Evolutionary conservation across 2,113 vertebrate species (phyloP).

Genomic region (Clinocottus analis): DNA sequence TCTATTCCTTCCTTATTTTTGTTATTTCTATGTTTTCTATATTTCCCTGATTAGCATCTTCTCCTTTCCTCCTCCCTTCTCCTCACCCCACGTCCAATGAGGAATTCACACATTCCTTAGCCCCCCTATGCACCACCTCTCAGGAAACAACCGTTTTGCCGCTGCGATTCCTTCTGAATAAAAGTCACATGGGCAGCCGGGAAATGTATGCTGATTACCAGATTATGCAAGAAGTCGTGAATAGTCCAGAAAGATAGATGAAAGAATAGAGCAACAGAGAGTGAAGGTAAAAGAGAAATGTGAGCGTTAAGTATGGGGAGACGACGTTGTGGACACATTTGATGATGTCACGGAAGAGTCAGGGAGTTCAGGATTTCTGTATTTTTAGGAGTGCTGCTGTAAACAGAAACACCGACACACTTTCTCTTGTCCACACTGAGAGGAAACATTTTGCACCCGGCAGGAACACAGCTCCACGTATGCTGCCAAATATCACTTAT

Average conservation of each 20-base stretch:
- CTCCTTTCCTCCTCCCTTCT: slow-evolving; percentile 4
- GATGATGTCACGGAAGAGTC: slow-evolving; percentile 70
- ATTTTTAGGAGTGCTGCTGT: slow-evolving; percentile 19
- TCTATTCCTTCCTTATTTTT: neutral
- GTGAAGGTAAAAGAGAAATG: neutral
- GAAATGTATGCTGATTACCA: slow-evolving; percentile 33
- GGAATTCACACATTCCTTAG: slow-evolving; percentile 70
- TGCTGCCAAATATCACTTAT: slow-evolving; percentile 58
- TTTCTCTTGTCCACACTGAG: slow-evolving; percentile 23
- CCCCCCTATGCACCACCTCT: slow-evolving; percentile 41
- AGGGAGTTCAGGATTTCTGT: slow-evolving; percentile 29
- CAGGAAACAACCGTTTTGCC: slow-evolving; percentile 59
- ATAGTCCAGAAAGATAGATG: slow-evolving; percentile 3
- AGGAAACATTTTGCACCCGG: slow-evolving; percentile 26
- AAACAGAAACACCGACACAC: slow-evolving; percentile 21
- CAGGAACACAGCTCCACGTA: slow-evolving; percentile 18
- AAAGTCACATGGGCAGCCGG: slow-evolving; percentile 14
- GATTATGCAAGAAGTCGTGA: slow-evolving; percentile 30
- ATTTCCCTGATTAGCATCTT: neutral
- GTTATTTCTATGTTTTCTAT: neutral
- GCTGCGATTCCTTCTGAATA: slow-evolving; percentile 36
- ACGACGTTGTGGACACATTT: slow-evolving; percentile 35
- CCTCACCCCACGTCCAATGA: slow-evolving; percentile 34
- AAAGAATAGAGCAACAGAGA: slow-evolving; percentile 2
- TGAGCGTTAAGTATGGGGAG: neutral